Base-by-base conservation (phyloP, 2,113 vertebrate genomes). In the Amphiprion ocellaris region DNA sequence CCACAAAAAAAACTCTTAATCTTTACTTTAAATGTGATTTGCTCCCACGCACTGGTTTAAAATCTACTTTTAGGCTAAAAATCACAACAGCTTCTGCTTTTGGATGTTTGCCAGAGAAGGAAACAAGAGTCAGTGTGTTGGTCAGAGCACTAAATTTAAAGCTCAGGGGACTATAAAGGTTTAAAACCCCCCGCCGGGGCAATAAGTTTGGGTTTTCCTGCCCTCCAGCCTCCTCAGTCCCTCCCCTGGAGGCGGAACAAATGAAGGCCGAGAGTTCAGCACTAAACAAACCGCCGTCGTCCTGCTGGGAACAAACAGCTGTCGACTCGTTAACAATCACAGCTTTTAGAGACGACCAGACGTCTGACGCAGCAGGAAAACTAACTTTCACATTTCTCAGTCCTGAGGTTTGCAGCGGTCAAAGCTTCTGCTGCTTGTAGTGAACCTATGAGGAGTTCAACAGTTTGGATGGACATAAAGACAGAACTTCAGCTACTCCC, bases 231-330 rank as follows among this genome's bases (percentile, higher is more conserved):
- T 26, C 67, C 12, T 21, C 11, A 1, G 12, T 2, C 21, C 37
- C 73, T 19, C 46, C 73, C 16, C 56, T 44, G 14, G 4, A 12
- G 69, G 52, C 19, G 17, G 54, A 1, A 69, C 69, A 61, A 77
- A 89, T 79, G 50, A 87, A 63, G 30, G 54, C 71, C 1, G 12
- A 1, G 50, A 58, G 49, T 49, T 10, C 2, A 2, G 50, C 69
- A 69, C 75, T 69, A 83, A 80, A 84, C 76, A 77, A 60, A 62
- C 60, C 71, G 24, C 12, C 53, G 41, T 69, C 61, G 74, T 24
- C 70, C 66, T 74, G 69, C 81, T 54, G 75, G 28, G 74, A 26
- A 54, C 12, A 47, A 78, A 89, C 86, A 92, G 89, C 83, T 92
- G 86, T 67, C 58, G 24, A 33, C 79, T 61, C 21, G 67, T 78